Evolutionary conservation across 2,888 invertebrate species (phyloP), one percentile per base, ranked within the genome.

Genomic region (Operophtera brumata): DNA sequence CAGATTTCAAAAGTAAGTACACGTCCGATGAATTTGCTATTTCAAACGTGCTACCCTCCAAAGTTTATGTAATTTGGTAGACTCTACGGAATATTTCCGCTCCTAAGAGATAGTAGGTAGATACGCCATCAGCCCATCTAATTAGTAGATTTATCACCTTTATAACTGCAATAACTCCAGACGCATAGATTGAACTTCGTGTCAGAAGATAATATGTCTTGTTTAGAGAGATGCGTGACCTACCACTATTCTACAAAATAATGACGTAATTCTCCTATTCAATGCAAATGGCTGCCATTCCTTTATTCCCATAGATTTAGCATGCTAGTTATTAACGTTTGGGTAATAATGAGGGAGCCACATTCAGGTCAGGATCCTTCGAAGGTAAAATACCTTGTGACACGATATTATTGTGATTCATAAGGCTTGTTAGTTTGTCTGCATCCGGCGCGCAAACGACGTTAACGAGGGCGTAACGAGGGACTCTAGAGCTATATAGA

Each of bases 241-340:
- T 26, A 28, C 54, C 42, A 41, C 51, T 48, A 55, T 52, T 51
- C 51, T 42, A 57, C 57, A 48, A 42, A 20, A 43, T 32, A 41
- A 45, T 61, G 55, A 57, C 49, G 59, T 51, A 59, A 59, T 47
- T 36, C 43, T 28, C 11, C 41, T 49, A 61, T 59, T 64, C 45
- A 56, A 61, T 64, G 57, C 59, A 61, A 59, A 61, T 61, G 48
- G 26, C 53, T 13, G 42, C 30, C 32, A 25, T 43, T 52, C 53
- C 57, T 57, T 42, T 51, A 55, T 55, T 61, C 61, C 61, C 59
- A 54, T 53, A 52, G 56, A 20, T 44, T 55, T 46, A 51, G 40
- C 58, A 60, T 57, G 54, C 58, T 37, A 36, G 43, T 30, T 54
- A 5, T 41, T 12, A 20, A 25, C 36, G 43, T 51, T 52, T 57